phyloP scores from a whole-genome alignment of 1,140 invertebrate genomes.

The Papilio xuthus region DNA sequence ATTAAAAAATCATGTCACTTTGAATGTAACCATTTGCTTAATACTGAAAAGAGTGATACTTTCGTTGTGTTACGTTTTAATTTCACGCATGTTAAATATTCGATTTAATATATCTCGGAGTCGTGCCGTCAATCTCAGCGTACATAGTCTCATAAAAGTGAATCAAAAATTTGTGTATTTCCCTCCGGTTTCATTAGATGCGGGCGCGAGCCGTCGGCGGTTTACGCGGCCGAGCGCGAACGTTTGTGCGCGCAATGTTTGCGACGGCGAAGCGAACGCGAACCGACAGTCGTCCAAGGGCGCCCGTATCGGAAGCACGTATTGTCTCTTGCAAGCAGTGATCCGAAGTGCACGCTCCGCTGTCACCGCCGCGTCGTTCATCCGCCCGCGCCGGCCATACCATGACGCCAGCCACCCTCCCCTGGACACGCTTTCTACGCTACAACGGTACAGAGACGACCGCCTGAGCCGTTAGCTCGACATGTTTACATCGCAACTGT shows the following conservation, averaged over 20 bases:
- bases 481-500: conserved; percentile 63
- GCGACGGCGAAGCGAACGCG: background rate
- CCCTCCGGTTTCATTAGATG: conserved; percentile 56
- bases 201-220: conserved; percentile 58
- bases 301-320: conserved; percentile 62
- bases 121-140: conserved; percentile 53
- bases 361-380: conserved; percentile 41
- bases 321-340: conserved; percentile 39
- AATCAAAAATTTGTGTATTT: conserved; percentile 69
- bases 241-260: conserved; percentile 31
- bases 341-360: conserved; percentile 31
- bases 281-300: conserved; percentile 66
- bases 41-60: conserved; percentile 9
- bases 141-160: conserved; percentile 58
- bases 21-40: background rate
- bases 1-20: background rate
- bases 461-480: conserved; percentile 63
- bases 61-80: conserved; percentile 42
- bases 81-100: conserved; percentile 63
- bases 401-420: conserved; percentile 57
- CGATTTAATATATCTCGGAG: conserved; percentile 50
- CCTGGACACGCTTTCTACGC: conserved; percentile 63
- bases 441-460: conserved; percentile 64
- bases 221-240: conserved; percentile 39
- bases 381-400: conserved; percentile 53